These are phyloP conservation scores for Marcusenius ussheri DNA, from an alignment of 2,113 vertebrate species.

Conservation along the genomic window DNA sequence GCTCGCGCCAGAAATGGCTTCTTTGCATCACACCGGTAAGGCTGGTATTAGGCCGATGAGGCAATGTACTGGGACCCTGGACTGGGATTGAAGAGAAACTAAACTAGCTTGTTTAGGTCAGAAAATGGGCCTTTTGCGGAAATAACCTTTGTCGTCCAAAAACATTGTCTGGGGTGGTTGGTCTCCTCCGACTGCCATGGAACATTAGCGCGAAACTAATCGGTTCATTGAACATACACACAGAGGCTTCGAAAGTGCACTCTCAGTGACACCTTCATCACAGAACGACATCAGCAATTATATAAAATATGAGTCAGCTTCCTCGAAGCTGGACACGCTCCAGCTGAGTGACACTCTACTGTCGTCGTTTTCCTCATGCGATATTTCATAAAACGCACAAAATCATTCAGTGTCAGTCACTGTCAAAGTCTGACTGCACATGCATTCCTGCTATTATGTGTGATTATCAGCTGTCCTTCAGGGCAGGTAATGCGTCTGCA, in stretches of 20 bases:
- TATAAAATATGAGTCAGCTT: constrained; percentile 57
- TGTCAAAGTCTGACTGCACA: constrained; percentile 7
- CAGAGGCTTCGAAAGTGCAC: constrained; percentile 15
- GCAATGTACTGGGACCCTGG: neutral
- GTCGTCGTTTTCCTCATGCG: constrained; percentile 47
- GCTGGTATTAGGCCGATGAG: constrained; percentile 25
- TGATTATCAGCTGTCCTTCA: constrained; percentile 2
- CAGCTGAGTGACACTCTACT: constrained; percentile 43
- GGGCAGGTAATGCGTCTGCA: neutral
- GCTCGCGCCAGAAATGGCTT: constrained; percentile 26
- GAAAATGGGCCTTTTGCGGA: neutral
- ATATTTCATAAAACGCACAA: constrained; percentile 48
- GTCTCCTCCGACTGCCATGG: neutral
- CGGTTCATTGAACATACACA: constrained; percentile 2
- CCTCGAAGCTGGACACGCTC: constrained; percentile 51
- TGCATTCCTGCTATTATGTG: neutral
- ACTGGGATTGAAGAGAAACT: neutral
- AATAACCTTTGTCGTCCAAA: neutral
- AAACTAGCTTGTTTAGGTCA: neutral
- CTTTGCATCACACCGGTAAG: neutral
- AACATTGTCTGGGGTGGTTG: neutral
- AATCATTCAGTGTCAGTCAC: neutral
- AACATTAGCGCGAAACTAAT: neutral
- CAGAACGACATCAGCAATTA: constrained; percentile 47
- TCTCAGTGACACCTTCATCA: neutral